Evolutionary conservation across 2,113 vertebrate species (phyloP), one percentile per base, ranked within the genome.

Genomic region (Sula dactylatra): DNA sequence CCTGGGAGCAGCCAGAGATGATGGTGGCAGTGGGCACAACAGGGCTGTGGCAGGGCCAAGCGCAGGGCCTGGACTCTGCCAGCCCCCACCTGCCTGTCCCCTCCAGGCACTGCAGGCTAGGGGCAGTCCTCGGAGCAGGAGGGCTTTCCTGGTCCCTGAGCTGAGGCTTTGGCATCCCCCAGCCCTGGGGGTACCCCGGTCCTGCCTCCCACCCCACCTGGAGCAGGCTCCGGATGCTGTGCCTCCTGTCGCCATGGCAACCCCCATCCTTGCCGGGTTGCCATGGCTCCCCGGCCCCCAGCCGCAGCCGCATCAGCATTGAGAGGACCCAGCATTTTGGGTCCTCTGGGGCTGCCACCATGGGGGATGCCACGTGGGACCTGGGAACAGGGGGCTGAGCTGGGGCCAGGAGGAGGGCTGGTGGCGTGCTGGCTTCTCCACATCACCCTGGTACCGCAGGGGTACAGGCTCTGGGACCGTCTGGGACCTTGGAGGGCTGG

Each of bases 201-300:
- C 66, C 70, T 69, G 42, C 61, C 71, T 91, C 44, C 34, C 61
- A 84, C 65, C 82, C 84, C 52, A 91, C 94, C 90, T 88, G 93
- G 69, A 96, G 78, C 87, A 95, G 25, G 66, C 40, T 91, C 73
- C 0, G 74, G 93, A 96, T 96, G 73, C 89, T 94, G 94, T 0
- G 73, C 95, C 36, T 97, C 84, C 71, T 7, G 66, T 97, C 27
- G 6, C 95, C 95, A 97, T 97, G 86, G 93, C 86, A 97, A 96
- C 96, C 73, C 86, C 89, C 88, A 93, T 96, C 91, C 83, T 94
- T 94, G 83, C 86, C 0, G 17, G 77, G 97, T 97, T 97, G 91
- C 97, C 80, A 97, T 97, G 96, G 92, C 83, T 96, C 36, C 96
- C 80, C 27, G 22, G 90, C 93, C 96, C 91, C 93, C 90, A 95